phyloP scores from a whole-genome alignment of 2,797 vertebrate species.

The Pangasius djambal region DNA sequence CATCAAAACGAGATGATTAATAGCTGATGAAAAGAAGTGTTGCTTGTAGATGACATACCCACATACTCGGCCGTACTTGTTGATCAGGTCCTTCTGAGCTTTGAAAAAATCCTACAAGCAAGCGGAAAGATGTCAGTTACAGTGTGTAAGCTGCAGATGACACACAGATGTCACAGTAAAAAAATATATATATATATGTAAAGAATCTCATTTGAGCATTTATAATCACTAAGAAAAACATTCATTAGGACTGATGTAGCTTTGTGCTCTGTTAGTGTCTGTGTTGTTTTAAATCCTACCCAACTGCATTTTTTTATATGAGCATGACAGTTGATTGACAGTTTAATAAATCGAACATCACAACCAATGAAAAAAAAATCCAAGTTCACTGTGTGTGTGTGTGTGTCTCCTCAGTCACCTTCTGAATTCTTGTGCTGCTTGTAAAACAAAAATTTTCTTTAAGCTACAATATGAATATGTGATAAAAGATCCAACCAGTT shows the following conservation, averaged over 20 bases:
- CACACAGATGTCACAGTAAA: background rate
- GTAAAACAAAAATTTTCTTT: background rate
- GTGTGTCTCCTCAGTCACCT: background rate
- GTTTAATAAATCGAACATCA: slow-evolving; percentile 41
- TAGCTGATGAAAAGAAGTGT: background rate
- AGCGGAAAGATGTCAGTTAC: slow-evolving; percentile 48
- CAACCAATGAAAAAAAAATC: background rate
- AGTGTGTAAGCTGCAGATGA: background rate
- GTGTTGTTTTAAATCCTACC: background rate
- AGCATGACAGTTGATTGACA: slow-evolving; percentile 44
- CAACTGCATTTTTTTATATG: slow-evolving; percentile 8
- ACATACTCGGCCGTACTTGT: slow-evolving; percentile 83
- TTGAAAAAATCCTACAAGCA: slow-evolving; percentile 83
- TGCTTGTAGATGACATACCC: slow-evolving; percentile 77
- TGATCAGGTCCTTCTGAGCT: slow-evolving; percentile 78
- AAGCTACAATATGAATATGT: background rate
- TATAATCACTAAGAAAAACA: background rate
- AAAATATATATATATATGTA: too few species aligned
- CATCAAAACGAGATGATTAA: background rate
- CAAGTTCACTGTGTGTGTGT: slow-evolving; percentile 10
- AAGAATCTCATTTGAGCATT: background rate
- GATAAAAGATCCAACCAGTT: background rate
- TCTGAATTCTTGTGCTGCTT: slow-evolving; percentile 4
- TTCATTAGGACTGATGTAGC: slow-evolving; percentile 1
- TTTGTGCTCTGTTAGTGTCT: slow-evolving; percentile 10